Conservation (phyloP, 2,113 vertebrate genomes). For the Diphyllodes magnificus region DNA sequence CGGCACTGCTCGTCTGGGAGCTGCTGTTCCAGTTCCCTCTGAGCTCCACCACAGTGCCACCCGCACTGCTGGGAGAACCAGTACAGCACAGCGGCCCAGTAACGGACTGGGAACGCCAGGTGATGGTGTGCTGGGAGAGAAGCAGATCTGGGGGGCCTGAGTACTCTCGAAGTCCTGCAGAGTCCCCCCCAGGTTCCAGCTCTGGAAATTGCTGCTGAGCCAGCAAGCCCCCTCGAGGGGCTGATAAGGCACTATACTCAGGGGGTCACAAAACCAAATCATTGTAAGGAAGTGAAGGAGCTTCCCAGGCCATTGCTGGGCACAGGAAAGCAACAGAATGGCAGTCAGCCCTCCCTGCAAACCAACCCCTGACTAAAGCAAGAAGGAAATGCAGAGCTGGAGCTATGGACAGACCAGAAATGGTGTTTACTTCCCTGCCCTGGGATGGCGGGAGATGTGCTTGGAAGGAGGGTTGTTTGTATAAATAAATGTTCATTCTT, state of each 20-base stretch:
- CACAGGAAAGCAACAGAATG: neutral
- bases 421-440: neutral
- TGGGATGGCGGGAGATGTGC: conserved; percentile 34
- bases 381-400: neutral
- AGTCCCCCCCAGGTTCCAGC: neutral
- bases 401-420: neutral
- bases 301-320: neutral
- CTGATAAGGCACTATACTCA: neutral
- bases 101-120: neutral
- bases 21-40: neutral
- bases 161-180: neutral
- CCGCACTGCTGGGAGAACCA: neutral
- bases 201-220: neutral
- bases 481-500: conserved; percentile 71
- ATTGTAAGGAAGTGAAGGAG: neutral
- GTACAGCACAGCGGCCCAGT: neutral
- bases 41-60: neutral
- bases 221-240: neutral
- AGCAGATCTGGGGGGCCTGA: neutral
- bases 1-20: neutral
- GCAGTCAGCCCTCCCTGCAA: neutral
- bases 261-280: neutral
- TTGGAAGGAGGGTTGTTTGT: conserved; percentile 56
- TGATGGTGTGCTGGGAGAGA: neutral
- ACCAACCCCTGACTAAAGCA: neutral